Base-by-base conservation (phyloP, 2,113 vertebrate genomes). In the Siphamia tubifer region DNA sequence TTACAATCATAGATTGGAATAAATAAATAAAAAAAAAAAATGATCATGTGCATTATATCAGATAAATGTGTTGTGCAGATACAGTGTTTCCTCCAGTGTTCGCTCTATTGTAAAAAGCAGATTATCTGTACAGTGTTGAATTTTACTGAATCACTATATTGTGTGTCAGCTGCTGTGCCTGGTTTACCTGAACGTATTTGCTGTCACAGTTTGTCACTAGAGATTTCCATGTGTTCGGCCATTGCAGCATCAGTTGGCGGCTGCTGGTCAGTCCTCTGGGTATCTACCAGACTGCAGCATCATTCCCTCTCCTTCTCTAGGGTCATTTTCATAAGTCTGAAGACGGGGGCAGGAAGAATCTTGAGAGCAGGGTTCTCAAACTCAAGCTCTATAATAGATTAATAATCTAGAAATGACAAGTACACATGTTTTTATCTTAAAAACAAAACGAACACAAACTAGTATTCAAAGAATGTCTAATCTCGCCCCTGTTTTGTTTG, bases 211-310 rank as follows among this genome's bases (percentile, higher is more conserved):
- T 62, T 70, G 66, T 75, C 60, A 69, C 64, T 30, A 34, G 66
- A 56, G 60, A 73, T 75, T 79, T 75, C 60, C 40, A 24, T 75
- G 79, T 77, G 35, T 70, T 13, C 32, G 15, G 56, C 75, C 67
- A 82, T 85, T 82, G 78, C 31, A 68, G 62, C 25, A 58, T 74
- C 87, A 81, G 68, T 68, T 58, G 56, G 54, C 56, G 68, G 62
- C 67, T 80, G 55, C 60, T 36, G 25, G 40, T 54, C 23, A 65
- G 47, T 78, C 73, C 62, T 67, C 68, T 70, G 79, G 79, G 82
- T 56, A 39, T 86, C 19, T 66, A 21, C 13, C 60, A 24, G 56
- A 64, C 54, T 13, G 15, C 60, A 49, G 76, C 71, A 82, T 77
- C 73, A 79, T 84, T 76, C 53, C 15, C 72, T 72, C 42, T 30